Evolutionary conservation across 2,113 vertebrate species (phyloP), one percentile per base, ranked within the genome.

Genomic region (Isichthys henryi): DNA sequence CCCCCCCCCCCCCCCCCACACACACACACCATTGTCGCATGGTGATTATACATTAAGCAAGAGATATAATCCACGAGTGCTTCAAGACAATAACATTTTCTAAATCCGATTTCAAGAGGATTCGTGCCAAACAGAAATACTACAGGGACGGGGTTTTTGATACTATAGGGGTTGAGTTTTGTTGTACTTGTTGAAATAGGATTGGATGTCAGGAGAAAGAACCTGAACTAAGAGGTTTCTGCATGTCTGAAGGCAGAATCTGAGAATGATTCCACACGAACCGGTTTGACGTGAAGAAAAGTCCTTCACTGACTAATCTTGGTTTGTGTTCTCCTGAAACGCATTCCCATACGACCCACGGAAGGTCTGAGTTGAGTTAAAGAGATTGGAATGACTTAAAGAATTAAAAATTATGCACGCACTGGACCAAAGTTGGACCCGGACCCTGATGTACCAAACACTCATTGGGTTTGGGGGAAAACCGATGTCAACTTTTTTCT

Each of bases 101-200:
- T 39, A 77, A 88, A 88, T 88, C 88, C 70, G 70, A 88, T 70
- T 77, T 77, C 88, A 88, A 88, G 43, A 45, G 27, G 43, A 50
- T 88, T 77, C 70, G 35, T 52, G 17, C 88, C 43, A 45, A 88
- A 49, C 48, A 74, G 15, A 77, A 46, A 74, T 70, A 74, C 62
- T 70, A 77, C 23, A 88, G 66, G 27, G 19, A 35, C 11, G 43
- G 74, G 13, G 2, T 39, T 43, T 77, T 88, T 52, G 88, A 88
- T 80, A 77, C 66, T 50, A 39, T 15, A 77, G 15, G 35, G 74
- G 35, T 43, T 77, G 74, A 7, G 48, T 52, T 88, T 46, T 50
- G 77, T 46, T 49, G 27, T 7, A 46, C 48, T 52, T 52, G 62
- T 50, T 49, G 66, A 77, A 66, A 45, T 21, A 27, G 66, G 46